Evolutionary conservation across 2,888 invertebrate genomes (phyloP), one percentile per base, ranked within the genome.

Genomic region (Holacanthella duospinosa): DNA sequence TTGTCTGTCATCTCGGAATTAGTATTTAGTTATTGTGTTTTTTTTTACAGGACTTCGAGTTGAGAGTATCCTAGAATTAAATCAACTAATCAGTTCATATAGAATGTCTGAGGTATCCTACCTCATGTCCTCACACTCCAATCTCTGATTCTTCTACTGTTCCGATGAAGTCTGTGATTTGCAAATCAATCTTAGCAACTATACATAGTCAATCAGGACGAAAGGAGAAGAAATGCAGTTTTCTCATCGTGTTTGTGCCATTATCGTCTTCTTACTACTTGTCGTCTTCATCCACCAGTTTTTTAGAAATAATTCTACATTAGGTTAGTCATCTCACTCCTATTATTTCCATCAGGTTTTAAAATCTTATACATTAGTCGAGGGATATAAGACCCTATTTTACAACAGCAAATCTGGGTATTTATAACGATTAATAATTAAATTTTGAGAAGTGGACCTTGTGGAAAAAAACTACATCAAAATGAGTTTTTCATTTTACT

Each of bases 241-340:
- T 63, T 67, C 71, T 19, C 65, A 69, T 63, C 65, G 71, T 55
- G 64, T 71, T 64, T 68, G 67, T 63, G 67, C 65, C 60, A 66
- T 69, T 58, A 48, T 67, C 54, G 64, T 65, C 62, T 57, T 64
- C 25, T 55, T 70, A 36, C 29, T 64, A 55, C 60, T 68, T 56
- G 57, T 67, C 54, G 60, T 67, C 55, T 60, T 68, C 43, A 60
- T 68, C 54, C 67, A 67, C 60, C 59, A 61, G 48, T 58, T 68
- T 26, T 65, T 67, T 64, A 61, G 60, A 43, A 64, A 62, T 29
- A 66, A 57, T 54, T 55, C 58, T 24, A 43, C 61, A 19, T 59
- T 57, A 63, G 48, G 44, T 25, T 26, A 21, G 6, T 4, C 12
- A 16, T n/a, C 48, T 4, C 4, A 36, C 16, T 6, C 36, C 6